These are phyloP conservation scores for Oryzias woworae DNA, from an alignment of 2,113 vertebrate genomes.

Conservation along the genomic window DNA sequence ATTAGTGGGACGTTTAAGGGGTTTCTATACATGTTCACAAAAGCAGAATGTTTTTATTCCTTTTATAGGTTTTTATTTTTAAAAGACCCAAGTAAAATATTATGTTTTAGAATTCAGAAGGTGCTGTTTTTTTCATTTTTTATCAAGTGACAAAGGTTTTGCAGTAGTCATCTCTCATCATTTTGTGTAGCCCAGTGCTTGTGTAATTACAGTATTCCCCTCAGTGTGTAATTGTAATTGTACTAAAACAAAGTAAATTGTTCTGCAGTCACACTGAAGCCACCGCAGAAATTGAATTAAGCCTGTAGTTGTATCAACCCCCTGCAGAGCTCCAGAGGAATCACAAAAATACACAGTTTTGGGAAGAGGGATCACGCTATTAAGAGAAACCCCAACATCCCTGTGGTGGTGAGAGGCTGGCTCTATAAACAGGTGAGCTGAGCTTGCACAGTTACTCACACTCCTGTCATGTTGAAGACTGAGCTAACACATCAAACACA, in stretches of 20 bases:
- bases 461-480: not conserved
- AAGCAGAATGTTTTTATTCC: too few relatives aligned
- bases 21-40: too few relatives aligned
- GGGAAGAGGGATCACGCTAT: slow-evolving; percentile 96
- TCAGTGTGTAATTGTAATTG: not conserved
- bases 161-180: not conserved
- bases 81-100: slow-evolving; percentile 9
- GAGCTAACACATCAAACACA: slow-evolving; percentile 5
- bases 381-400: slow-evolving; percentile 91
- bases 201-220: not conserved
- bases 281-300: slow-evolving; percentile 1
- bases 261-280: slow-evolving; percentile 9
- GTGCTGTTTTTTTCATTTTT: not conserved
- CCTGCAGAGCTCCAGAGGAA: slow-evolving; percentile 79
- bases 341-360: slow-evolving; percentile 91
- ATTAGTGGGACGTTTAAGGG: too few relatives aligned
- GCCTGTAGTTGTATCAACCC: slow-evolving; percentile 22
- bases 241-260: not conserved
- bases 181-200: not conserved
- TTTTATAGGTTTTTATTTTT: not conserved
- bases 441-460: not conserved
- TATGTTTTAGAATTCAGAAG: not conserved
- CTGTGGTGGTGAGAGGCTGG: slow-evolving; percentile 96
- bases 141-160: not conserved
- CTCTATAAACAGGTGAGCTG: slow-evolving; percentile 93